Evolutionary conservation across 1,140 invertebrate species (phyloP).

Genomic region (Nixonia krombeini): DNA sequence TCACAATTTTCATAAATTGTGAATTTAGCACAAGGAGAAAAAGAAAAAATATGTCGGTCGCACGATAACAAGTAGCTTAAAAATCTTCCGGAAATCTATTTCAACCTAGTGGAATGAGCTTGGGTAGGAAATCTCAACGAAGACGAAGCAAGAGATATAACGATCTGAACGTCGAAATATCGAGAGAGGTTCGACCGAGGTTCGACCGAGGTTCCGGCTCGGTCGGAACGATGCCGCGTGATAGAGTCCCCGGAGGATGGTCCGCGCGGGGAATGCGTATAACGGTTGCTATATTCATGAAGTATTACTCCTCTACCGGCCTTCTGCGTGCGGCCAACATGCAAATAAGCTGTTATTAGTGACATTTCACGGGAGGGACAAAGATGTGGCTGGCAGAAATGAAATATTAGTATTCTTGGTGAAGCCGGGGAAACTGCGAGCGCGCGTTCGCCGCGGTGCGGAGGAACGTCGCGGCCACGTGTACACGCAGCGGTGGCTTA

Average conservation of each 20-base stretch:
- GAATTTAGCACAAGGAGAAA: too few species aligned
- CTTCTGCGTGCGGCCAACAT: conserved; percentile 41
- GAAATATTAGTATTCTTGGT: conserved; percentile 49
- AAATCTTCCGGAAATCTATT: too few species aligned
- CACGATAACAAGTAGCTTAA: too few species aligned
- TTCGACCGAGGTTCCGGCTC: too few species aligned
- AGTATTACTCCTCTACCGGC: conserved; percentile 28
- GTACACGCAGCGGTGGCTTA: conserved; percentile 18
- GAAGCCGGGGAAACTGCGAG: conserved; percentile 42
- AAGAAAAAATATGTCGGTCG: too few species aligned
- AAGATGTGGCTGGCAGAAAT: conserved; percentile 55
- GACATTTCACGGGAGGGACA: conserved; percentile 45
- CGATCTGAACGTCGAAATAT: conserved; percentile 21
- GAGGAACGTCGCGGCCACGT: conserved; percentile 17
- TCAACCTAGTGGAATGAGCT: too few species aligned
- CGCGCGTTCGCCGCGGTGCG: conserved; percentile 38
- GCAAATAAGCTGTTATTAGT: conserved; percentile 64
- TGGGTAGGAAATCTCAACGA: too few species aligned
- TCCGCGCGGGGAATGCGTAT: conserved; percentile 43
- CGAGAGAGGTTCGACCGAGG: conserved; percentile 18
- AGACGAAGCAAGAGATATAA: conserved; percentile 20
- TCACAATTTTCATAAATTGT: too few species aligned
- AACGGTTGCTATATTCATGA: conserved; percentile 57
- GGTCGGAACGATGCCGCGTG: too few species aligned
- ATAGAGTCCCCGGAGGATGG: conserved; percentile 21